Conservation (phyloP, 2,113 vertebrate species). For the Gavia stellata region DNA sequence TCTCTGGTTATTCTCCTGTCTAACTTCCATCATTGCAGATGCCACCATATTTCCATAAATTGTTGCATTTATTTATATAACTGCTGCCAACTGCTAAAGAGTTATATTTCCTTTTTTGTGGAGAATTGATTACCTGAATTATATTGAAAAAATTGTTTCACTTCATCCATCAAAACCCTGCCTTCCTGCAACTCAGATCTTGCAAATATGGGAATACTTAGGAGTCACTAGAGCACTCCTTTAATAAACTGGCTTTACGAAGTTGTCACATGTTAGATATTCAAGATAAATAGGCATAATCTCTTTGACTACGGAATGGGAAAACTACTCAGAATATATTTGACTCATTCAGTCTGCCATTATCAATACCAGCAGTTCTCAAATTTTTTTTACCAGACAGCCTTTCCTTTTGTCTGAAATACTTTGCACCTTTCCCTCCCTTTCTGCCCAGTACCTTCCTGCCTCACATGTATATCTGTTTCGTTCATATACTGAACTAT, state of each 20-base stretch:
- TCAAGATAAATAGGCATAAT: not conserved
- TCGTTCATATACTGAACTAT: not conserved
- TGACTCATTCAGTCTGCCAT: not conserved
- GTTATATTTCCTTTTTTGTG: not conserved
- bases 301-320: not conserved
- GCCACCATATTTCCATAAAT: not conserved
- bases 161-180: not conserved
- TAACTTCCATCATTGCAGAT: not conserved
- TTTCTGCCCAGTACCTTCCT: not conserved
- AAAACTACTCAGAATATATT: not conserved
- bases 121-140: not conserved
- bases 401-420: not conserved
- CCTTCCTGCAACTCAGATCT: not conserved
- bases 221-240: not conserved
- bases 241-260: not conserved
- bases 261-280: not conserved
- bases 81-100: not conserved
- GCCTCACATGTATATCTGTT: not conserved
- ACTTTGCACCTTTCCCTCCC: not conserved
- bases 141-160: not conserved
- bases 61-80: not conserved
- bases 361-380: not conserved
- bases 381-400: not conserved
- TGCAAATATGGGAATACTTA: not conserved
- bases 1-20: constrained; percentile 12